Evolutionary conservation across 2,888 invertebrate species (phyloP), one percentile per base, ranked within the genome.

Genomic region (Campoplex nolae): DNA sequence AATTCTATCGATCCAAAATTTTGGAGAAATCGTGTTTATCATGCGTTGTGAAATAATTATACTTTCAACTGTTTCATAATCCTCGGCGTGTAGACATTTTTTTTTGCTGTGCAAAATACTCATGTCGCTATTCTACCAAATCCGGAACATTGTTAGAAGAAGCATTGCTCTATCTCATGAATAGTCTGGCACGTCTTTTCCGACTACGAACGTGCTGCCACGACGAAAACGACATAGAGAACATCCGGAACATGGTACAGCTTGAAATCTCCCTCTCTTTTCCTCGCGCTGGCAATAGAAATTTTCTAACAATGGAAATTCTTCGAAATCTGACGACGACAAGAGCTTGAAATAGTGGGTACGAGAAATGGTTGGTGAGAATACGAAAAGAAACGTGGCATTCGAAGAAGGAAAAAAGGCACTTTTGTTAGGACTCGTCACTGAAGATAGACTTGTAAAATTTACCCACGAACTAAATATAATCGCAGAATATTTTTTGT

Each of bases 151-250:
- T 38, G 77, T 58, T 51, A 35, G 38, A 67, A 77, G 77, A 23
- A 67, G 65, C 62, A 23, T 28, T 77, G 51, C 77, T 51, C 32
- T 67, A 35, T 67, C 51, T 51, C 51, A 51, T 16, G 23, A 35
- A 67, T 77, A 51, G 76, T 18, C 35, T 35, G 67, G 51, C 65
- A 67, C 65, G 77, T 51, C 48, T 51, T 51, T 77, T 51, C 51
- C 65, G 35, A n/a, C 18, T 77, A 51, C 51, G 67, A 67, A 77
- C 65, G 77, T 77, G 77, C 77, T 35, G 48, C 48, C 35, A 77
- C 23, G 56, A 54, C 18, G 42, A 68, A 78, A 67, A 77, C 35
- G 77, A 68, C 18, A 23, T 16, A 18, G 42, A 70, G 78, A 78
- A 68, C 67, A 42, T 23, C 38, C 68, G 68, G 68, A 42, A 78